Evolutionary conservation across 2,797 vertebrate species (phyloP), one percentile per base, ranked within the genome.

Genomic region (Schizothorax lantsangensis): DNA sequence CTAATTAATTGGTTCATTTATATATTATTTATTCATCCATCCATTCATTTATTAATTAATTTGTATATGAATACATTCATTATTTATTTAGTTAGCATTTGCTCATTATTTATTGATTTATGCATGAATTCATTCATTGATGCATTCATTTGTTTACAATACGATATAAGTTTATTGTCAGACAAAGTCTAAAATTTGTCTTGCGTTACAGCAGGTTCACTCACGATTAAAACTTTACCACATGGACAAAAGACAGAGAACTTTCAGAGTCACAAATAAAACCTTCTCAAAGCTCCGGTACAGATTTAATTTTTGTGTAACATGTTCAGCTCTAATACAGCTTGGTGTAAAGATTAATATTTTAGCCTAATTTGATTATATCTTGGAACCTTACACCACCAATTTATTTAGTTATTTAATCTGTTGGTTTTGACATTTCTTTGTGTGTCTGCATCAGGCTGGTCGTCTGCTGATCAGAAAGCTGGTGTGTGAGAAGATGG

Each of bases 381-480:
- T 59, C 57, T 62, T 26, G 4, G 23, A 26, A 62, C 57, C 54
- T n/a, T n/a, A 59, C 23, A n/a, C 10, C 57, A 59, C 23, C 1
- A 9, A 59, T 59, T 1, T 66, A 15, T 66, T 66, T 66, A 15
- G 2, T 7, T 17, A 17, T 17, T 66, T 33, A 33, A 17, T 77
- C 0, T 6, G 26, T 0, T 11, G 14, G 11, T 33, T 9, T 77
- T 19, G 6, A 23, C 9, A 36, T 3, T 19, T 54, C 2, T 57
- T 33, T 66, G 38, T 66, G 49, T 71, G 33, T 86, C 15, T 57
- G 36, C 69, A 62, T 10, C 30, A 99, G 98, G 97, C 95, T 89
- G 98, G 98, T 57, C 97, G 97, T 90, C 91, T 99, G 90, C 90
- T 99, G 92, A 96, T 99, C 82, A 96, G 98, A 92, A 98, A 95